Evolutionary conservation across 2,797 vertebrate genomes (phyloP), one percentile per base, ranked within the genome.

Genomic region (Gymnodraco acuticeps): DNA sequence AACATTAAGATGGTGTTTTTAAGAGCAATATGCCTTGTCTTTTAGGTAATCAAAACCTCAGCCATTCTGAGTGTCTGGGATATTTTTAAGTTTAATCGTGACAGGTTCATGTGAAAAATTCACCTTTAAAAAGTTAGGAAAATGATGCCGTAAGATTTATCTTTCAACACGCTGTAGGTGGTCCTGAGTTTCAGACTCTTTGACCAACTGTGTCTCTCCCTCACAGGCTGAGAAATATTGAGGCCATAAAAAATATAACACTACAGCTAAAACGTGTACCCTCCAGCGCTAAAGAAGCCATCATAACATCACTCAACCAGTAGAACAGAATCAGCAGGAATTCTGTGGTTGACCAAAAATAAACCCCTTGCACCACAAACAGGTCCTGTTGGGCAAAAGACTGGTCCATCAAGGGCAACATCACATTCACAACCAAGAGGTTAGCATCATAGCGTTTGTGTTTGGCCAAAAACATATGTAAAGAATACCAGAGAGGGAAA

Each of bases 81-180:
- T 72, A 64, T 62, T 81, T 81, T 61, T 38, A 78, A 56, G 13
- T 53, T 75, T 74, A 67, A 72, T 58, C 62, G 54, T 15, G 5
- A 33, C 64, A 59, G 46, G 75, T 82, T 88, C 60, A 73, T 6
- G 9, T 15, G 9, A 41, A 73, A 70, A 80, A 69, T 60, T 42
- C 20, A 59, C 10, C 59, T 61, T 79, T 6, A 61, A 54, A 80
- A 78, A 33, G 48, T 58, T 8, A 61, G 60, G 64, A 69, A 77
- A 63, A 65, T 20, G 5, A 75, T 59, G 47, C 58, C 67, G 60
- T 63, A 54, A 70, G 16, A 75, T 51, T 48, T 53, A 48, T 10
- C 15, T 51, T 65, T 77, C n/a, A 67, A 17, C 47, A 68, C 11
- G 67, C 43, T 52, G 62, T 81, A 67, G 84, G 88, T 89, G 87